Percentiles rank a stretch among this genome's conserved stretches.
Conservation (phyloP, 2,888 invertebrate genomes). For the Onchidella celtica region DNA sequence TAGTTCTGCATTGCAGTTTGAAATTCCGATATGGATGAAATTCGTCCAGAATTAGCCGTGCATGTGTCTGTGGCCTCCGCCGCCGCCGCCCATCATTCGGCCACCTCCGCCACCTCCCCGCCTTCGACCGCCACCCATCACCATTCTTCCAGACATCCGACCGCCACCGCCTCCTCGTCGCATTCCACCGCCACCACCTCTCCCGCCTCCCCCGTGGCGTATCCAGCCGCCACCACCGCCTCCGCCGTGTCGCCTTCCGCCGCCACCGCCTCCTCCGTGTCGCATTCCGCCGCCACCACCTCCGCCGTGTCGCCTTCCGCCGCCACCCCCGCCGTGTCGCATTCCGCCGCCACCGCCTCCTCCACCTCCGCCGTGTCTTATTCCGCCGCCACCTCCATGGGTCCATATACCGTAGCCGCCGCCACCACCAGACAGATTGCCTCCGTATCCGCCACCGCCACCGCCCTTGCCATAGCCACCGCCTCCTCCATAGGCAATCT, state of each 20-base stretch:
- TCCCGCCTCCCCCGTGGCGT: background rate
- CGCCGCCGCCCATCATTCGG: background rate
- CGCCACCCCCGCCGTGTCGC: background rate
- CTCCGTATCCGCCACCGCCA: background rate
- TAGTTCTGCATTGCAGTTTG: too few species aligned
- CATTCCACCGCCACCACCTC: background rate
- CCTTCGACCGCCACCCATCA: background rate
- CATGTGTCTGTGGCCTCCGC: background rate
- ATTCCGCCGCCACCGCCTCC: background rate
- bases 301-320: background rate
- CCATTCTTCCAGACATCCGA: background rate
- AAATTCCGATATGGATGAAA: background rate
- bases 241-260: background rate
- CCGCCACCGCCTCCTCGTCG: background rate
- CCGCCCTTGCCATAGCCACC: background rate
- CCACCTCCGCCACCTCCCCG: background rate
- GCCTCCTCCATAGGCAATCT: background rate
- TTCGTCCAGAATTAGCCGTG: background rate
- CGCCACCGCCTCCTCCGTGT: background rate
- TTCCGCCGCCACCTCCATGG: background rate
- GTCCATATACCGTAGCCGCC: background rate
- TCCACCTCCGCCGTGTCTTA: background rate
- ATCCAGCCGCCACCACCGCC: background rate
- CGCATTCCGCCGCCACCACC: background rate
- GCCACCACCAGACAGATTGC: background rate